phyloP scores from a whole-genome alignment of 2,888 invertebrate genomes.

The Tenthredo scrophulariae region DNA sequence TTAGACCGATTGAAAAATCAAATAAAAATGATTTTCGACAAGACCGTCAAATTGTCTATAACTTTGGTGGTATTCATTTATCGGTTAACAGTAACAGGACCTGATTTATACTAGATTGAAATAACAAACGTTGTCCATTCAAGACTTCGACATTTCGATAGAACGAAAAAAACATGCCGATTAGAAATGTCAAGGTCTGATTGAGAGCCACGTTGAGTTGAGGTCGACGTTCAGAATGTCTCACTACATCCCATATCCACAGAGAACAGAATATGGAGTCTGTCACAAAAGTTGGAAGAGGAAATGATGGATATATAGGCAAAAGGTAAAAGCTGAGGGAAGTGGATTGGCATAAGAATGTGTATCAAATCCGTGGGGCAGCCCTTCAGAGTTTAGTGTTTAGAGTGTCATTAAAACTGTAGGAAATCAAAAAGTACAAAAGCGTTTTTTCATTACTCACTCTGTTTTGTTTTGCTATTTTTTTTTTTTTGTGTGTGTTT shows the following conservation, averaged over 20 bases:
- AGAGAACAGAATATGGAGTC: not conserved
- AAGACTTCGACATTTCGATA: not conserved
- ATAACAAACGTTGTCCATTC: too few species aligned
- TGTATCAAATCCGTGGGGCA: not conserved
- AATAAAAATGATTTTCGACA: not conserved
- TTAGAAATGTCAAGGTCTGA: slow-evolving; percentile 1
- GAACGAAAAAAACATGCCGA: not conserved
- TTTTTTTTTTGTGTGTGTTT: not conserved
- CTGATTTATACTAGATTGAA: not conserved
- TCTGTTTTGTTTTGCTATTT: not conserved
- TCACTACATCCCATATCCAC: not conserved
- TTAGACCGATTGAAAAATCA: not conserved
- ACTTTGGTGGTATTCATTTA: not conserved
- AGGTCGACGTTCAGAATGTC: not conserved
- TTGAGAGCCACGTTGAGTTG: not conserved
- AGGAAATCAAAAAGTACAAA: not conserved
- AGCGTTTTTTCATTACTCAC: slow-evolving; percentile 6
- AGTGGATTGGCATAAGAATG: slow-evolving; percentile 5
- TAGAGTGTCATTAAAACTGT: not conserved
- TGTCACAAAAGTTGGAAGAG: not conserved
- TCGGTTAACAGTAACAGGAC: not conserved
- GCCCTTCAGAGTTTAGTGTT: not conserved
- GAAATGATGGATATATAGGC: not conserved
- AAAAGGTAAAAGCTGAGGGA: not conserved
- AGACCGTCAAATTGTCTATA: not conserved